Percentiles rank a stretch among this genome's conserved stretches.
These are phyloP conservation scores for Mormyrus proboscirostris DNA, from an alignment of 2,797 vertebrate genomes.

Conservation along the genomic window DNA sequence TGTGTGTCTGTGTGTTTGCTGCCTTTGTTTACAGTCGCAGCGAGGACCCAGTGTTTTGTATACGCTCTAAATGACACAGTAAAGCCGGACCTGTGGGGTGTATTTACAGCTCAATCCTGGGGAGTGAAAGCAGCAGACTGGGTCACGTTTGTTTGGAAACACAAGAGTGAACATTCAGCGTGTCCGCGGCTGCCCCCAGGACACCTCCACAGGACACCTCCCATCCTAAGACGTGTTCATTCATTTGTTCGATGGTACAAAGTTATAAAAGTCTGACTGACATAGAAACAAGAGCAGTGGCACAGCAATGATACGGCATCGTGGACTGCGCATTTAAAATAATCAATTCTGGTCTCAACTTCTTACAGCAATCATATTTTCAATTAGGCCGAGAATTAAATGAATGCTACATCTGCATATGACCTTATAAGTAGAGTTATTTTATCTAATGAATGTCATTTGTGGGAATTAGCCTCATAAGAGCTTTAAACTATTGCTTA, in stretches of 20 bases:
- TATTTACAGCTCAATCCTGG: background rate
- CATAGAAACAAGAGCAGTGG: background rate
- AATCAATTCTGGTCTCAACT: background rate
- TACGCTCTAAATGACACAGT: background rate
- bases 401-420: conserved; percentile 2
- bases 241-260: background rate
- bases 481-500: background rate
- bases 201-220: background rate
- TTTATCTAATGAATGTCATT: conserved; percentile 20
- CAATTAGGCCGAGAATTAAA: conserved; percentile 15
- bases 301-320: background rate
- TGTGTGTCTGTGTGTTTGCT: background rate
- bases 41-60: background rate
- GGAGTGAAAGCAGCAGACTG: background rate
- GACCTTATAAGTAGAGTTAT: conserved; percentile 21
- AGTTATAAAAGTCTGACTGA: background rate
- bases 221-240: background rate
- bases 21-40: background rate
- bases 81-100: background rate
- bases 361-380: background rate
- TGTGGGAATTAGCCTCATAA: conserved; percentile 17
- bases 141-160: background rate
- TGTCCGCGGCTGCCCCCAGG: background rate
- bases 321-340: background rate
- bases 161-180: background rate